phyloP scores from a whole-genome alignment of 2,888 invertebrate species.

The Bruchidius siliquastri region DNA sequence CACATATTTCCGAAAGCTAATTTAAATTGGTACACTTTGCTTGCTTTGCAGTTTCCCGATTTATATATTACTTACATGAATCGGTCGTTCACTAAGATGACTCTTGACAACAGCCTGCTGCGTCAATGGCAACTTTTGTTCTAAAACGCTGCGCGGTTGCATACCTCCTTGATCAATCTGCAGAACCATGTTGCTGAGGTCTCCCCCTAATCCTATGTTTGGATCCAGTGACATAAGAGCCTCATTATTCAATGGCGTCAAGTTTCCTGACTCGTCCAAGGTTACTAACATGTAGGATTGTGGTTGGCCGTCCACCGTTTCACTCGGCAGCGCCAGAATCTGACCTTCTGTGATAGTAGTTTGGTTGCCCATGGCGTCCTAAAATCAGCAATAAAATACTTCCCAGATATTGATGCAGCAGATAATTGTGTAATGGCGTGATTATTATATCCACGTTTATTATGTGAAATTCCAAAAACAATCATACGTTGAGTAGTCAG shows the following conservation, averaged over 20 bases:
- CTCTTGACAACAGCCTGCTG: conserved; percentile 15
- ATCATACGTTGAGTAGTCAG: too few relatives aligned
- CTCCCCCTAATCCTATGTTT: conserved; percentile 48
- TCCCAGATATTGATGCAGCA: too few relatives aligned
- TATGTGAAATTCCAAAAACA: too few relatives aligned
- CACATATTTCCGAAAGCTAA: too few relatives aligned
- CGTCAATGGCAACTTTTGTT: conserved; percentile 10
- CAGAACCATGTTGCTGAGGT: conserved; percentile 51
- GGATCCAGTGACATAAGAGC: conserved; percentile 57
- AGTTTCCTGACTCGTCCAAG: conserved; percentile 65
- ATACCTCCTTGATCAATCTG: conserved; percentile 49
- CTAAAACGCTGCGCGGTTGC: background rate
- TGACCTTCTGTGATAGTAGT: conserved; percentile 57
- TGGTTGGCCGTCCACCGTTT: conserved; percentile 62
- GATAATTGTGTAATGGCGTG: too few relatives aligned
- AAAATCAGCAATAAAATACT: background rate
- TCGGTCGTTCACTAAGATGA: background rate
- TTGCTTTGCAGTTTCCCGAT: too few relatives aligned
- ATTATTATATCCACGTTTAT: too few relatives aligned
- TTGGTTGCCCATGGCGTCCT: conserved; percentile 45
- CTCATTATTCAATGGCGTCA: conserved; percentile 68
- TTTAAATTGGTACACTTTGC: too few relatives aligned
- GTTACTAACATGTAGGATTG: conserved; percentile 70
- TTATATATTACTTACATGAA: background rate
- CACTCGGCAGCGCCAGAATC: conserved; percentile 68